phyloP scores from a whole-genome alignment of 2,797 vertebrate genomes.

The Spinus olivaceus region DNA sequence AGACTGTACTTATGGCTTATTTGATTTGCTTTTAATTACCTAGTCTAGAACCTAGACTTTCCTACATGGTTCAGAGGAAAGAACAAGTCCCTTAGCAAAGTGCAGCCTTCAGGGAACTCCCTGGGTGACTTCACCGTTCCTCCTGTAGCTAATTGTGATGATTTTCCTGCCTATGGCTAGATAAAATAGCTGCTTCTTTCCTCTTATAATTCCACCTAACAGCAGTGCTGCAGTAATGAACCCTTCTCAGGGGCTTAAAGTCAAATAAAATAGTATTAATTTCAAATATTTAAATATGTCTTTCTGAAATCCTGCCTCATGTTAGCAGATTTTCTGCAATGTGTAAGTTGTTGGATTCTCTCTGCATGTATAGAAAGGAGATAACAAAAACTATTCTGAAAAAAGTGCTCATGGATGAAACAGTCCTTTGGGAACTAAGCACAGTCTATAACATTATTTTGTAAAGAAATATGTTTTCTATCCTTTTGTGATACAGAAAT shows the following conservation, averaged over 20 bases:
- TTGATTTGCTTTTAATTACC: not conserved
- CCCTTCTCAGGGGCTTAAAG: not conserved
- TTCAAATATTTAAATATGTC: not conserved
- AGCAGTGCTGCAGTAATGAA: not conserved
- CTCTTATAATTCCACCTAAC: not conserved
- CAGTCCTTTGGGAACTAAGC: not conserved
- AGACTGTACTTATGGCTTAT: not conserved
- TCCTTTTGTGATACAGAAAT: not conserved
- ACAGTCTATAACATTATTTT: not conserved
- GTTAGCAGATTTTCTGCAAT: not conserved
- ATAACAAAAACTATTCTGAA: not conserved
- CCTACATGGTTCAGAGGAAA: not conserved
- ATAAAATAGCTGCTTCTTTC: not conserved
- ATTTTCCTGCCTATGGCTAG: not conserved
- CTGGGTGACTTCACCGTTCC: not conserved
- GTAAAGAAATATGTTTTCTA: not conserved
- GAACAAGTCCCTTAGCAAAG: not conserved
- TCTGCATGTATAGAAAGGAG: not conserved
- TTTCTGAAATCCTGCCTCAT: not conserved
- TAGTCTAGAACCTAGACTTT: not conserved
- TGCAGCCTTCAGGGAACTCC: not conserved
- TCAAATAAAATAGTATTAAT: not conserved
- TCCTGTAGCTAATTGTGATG: not conserved
- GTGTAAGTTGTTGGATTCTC: not conserved
- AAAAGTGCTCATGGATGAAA: not conserved